Evolutionary conservation across 64 coral and sea anemone species (phyloP).

Genomic region (Montipora cactus): DNA sequence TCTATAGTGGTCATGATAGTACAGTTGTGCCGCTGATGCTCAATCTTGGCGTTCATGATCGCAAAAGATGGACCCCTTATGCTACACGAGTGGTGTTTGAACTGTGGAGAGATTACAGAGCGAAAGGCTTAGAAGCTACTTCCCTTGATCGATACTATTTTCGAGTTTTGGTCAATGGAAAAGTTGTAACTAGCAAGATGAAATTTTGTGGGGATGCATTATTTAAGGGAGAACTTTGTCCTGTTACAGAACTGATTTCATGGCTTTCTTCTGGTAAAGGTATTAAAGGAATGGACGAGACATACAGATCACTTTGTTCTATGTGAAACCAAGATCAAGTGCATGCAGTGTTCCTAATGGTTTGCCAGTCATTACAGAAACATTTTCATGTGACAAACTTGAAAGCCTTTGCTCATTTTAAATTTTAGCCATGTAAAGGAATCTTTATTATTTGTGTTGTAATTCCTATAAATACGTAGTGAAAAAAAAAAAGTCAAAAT

Average conservation of each 20-base stretch:
- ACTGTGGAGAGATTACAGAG: slow-evolving; percentile 57
- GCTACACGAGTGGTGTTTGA: slow-evolving; percentile 81
- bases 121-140: background rate
- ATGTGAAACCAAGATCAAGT: background rate
- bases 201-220: slow-evolving; percentile 74
- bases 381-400: no score
- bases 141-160: slow-evolving; percentile 41
- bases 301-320: slow-evolving; percentile 16
- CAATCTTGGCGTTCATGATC: slow-evolving; percentile 72
- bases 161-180: slow-evolving; percentile 77
- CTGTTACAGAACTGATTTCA: slow-evolving; percentile 58
- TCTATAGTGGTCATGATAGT: slow-evolving; percentile 74
- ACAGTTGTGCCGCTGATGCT: slow-evolving; percentile 70
- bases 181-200: slow-evolving; percentile 70
- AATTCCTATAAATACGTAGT: no score
- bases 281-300: slow-evolving; percentile 10
- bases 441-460: no score
- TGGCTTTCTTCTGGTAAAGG: slow-evolving; percentile 22
- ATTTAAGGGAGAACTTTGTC: slow-evolving; percentile 68
- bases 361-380: no score
- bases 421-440: no score
- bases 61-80: slow-evolving; percentile 61
- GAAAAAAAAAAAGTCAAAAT: no score
- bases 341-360: no score
- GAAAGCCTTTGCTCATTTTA: no score